phyloP scores from a whole-genome alignment of 2,888 invertebrate species.

The Conistra vaccinii region DNA sequence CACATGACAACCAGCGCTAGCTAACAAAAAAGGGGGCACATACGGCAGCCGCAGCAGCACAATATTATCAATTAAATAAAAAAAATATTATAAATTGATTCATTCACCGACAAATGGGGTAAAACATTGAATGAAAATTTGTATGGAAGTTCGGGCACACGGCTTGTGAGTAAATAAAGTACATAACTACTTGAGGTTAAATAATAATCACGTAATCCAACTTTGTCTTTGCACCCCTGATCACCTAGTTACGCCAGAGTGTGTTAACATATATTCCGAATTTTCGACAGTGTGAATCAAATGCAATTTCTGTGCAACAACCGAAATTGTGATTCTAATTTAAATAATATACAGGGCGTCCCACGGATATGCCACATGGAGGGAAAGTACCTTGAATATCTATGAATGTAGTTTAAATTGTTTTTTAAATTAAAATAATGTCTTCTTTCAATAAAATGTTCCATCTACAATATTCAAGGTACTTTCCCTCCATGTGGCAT shows the following conservation, averaged over 20 bases:
- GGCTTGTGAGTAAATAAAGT: too few species aligned
- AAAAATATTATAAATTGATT: not conserved
- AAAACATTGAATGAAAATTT: not conserved
- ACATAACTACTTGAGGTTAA: not conserved
- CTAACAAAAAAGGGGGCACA: not conserved
- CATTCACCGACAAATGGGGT: not conserved
- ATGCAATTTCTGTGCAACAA: not conserved
- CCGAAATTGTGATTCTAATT: not conserved
- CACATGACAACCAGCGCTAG: not conserved
- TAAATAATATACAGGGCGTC: not conserved
- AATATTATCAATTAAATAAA: not conserved
- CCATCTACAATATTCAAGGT: too few species aligned
- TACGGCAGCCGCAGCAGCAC: not conserved
- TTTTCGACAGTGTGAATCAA: not conserved
- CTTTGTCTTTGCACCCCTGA: not conserved
- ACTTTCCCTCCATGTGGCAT: too few species aligned
- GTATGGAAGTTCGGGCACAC: not conserved
- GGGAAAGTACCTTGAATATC: too few species aligned
- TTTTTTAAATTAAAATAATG: too few species aligned
- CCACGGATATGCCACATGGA: too few species aligned
- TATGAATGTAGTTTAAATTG: too few species aligned
- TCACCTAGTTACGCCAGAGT: constrained; percentile 1
- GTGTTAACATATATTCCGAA: not conserved
- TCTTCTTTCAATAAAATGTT: too few species aligned
- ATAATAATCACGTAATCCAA: not conserved